Evolutionary conservation across 1,140 invertebrate species (phyloP), one percentile per base, ranked within the genome.

Genomic region (Drosophila kikkawai): DNA sequence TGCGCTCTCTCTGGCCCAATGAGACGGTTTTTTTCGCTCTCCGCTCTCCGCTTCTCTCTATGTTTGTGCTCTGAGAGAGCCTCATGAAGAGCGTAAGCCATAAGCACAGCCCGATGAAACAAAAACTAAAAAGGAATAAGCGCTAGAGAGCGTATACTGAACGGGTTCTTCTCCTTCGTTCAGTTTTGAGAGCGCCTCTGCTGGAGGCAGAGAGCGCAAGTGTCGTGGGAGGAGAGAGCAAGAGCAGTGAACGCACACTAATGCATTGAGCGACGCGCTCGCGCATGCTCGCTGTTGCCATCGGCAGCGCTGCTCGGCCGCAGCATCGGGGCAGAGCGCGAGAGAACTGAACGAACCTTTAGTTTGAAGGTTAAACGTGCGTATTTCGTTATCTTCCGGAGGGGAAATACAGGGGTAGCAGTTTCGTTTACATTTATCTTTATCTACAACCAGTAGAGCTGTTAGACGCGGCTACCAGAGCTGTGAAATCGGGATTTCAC

Each of bases 291-390:
- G 22, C 45, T 34, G 51, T 11, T 39, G 22, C 22, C 63, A 55
- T 56, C 39, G 55, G 71, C 81, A 73, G 81, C 71, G 80, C 81
- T 83, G 80, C 51, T 50, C 22, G 15, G 63, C 44, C 63, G 63
- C 61, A 48, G 60, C 57, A 73, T 67, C 60, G 41, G 29, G 2
- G 11, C 22, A 17, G 17, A 57, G 51, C 41, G 56, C 6, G 50
- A 56, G 68, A 44, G 37, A 56, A 57, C 75, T 82, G 13, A 65
- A 71, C 82, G 83, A 82, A 87, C 53, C 50, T 61, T 58, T 45
- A 41, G 75, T 82, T 86, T 86, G 83, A 86, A 87, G 83, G 83
- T 86, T 86, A 86, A 86, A 86, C 76, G 82, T 86, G 82, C 82
- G 82, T 86, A 57, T 59, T 69, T 34, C 39, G 11, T 41, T 36